These are phyloP conservation scores for Paramacrobiotus metropolitanus DNA, from an alignment of 1,140 invertebrate species.

Conservation along the genomic window DNA sequence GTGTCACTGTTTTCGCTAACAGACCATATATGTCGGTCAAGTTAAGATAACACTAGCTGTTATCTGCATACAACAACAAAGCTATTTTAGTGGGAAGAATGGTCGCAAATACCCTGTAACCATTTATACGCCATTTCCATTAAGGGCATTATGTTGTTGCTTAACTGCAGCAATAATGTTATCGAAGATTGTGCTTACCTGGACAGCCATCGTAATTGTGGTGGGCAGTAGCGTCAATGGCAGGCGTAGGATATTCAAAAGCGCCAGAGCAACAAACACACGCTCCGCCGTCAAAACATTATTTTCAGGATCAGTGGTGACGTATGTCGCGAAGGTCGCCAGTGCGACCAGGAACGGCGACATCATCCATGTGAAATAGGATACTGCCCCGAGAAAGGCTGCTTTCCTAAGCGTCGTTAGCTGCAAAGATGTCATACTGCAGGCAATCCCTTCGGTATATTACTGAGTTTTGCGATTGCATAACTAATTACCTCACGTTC, in stretches of 20 bases:
- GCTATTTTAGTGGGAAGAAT: no score
- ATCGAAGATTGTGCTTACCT: no score
- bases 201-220: neutral
- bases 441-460: no score
- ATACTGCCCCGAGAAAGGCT: neutral
- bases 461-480: neutral
- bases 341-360: constrained; percentile 26
- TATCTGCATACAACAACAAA: no score
- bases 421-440: no score
- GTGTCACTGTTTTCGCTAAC: no score
- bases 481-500: neutral
- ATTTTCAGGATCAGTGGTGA: constrained; percentile 31
- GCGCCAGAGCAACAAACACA: constrained; percentile 26
- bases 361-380: neutral
- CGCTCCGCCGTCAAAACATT: constrained; percentile 61
- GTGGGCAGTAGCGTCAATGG: neutral
- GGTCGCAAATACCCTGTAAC: no score
- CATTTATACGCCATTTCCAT: no score
- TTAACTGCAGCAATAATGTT: no score
- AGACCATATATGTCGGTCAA: no score
- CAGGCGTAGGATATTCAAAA: neutral
- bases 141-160: no score
- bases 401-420: neutral
- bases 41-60: no score
- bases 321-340: constrained; percentile 72